Base-by-base conservation (phyloP, 2,113 vertebrate species). In the Prinia subflava region DNA sequence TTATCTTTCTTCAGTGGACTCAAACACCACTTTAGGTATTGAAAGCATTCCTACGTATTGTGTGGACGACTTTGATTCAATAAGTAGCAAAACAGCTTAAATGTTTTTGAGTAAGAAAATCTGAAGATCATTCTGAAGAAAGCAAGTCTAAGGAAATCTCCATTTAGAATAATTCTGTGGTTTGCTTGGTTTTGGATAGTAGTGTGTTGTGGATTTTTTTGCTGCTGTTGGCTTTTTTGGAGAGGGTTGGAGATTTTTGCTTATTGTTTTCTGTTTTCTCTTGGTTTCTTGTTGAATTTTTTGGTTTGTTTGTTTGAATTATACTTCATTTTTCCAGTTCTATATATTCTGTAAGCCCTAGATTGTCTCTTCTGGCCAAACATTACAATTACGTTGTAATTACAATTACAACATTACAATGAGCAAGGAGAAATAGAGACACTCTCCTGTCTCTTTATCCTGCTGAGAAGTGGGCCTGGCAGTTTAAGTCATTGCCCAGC, bases 161-260 rank as follows among this genome's bases (percentile, higher is more conserved):
- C 1, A 4, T 41, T 76, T 68, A 28, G 15, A 64, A 8, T 49
- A 20, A 3, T 63, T 57, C 35, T 24, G 10, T 23, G 2, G 10
- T 11, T 42, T 74, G 9, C 10, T 22, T 47, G 13, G 5, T 8
- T 80, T 80, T 35, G 31, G 7, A 4, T 78, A 7, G 15, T 49
- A 9, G 11, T 31, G 10, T 39, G 10, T 52, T 59, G 3, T 33
- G 35, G 6, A 2, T 7, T 35, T 62, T 62, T 35, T 35, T 47
- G 4, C 20, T 22, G 2, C 11, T 62, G 20, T 31, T 71, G 16
- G 10, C 5, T 42, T 52, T 35, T 63, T 17, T 1, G 2, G 5
- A 15, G 6, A 5, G 13, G 3, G 2, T n/a, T 35, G 11, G 24
- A 23, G 13, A 1, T 28, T 42, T 70, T 35, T 37, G 2, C n/a